These are phyloP conservation scores for Lucilia cuprina DNA, from an alignment of 1,140 invertebrate species.

Conservation along the genomic window DNA sequence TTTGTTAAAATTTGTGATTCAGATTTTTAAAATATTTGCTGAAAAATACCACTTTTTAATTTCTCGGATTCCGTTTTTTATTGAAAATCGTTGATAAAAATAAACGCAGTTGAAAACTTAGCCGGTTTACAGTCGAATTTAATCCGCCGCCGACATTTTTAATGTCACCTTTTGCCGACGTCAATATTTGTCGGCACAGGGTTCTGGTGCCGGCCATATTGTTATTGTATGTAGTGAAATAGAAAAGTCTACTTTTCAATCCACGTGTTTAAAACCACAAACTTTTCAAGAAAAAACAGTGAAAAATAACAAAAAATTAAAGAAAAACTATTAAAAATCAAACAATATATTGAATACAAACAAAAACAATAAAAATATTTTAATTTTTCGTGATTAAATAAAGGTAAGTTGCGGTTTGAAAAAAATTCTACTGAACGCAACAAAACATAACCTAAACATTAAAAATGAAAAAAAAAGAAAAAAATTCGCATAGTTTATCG, in stretches of 20 bases:
- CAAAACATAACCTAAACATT: constrained; percentile 57
- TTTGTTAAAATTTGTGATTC: too few relatives aligned
- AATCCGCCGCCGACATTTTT: too few relatives aligned
- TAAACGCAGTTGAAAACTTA: too few relatives aligned
- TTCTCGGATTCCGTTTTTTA: too few relatives aligned
- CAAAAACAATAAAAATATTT: not conserved
- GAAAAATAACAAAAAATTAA: constrained; percentile 40
- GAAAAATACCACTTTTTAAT: too few relatives aligned
- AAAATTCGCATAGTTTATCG: constrained; percentile 15
- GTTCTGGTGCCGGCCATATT: constrained; percentile 56
- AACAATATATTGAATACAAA: constrained; percentile 27
- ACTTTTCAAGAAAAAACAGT: constrained; percentile 34
- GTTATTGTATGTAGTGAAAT: constrained; percentile 57
- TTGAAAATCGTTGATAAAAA: too few relatives aligned
- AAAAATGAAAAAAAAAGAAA: not conserved
- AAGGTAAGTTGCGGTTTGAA: constrained; percentile 34
- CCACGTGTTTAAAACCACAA: constrained; percentile 60
- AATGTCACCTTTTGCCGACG: too few relatives aligned
- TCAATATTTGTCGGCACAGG: too few relatives aligned
- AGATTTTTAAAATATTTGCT: too few relatives aligned
- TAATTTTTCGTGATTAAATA: constrained; percentile 38
- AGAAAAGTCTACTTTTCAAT: constrained; percentile 44
- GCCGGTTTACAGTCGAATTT: too few relatives aligned
- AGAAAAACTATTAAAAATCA: constrained; percentile 40
- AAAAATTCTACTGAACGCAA: constrained; percentile 38